Percentiles rank a stretch among this genome's conserved stretches.
Conservation (phyloP, 2,113 vertebrate species). For the Castor canadensis region DNA sequence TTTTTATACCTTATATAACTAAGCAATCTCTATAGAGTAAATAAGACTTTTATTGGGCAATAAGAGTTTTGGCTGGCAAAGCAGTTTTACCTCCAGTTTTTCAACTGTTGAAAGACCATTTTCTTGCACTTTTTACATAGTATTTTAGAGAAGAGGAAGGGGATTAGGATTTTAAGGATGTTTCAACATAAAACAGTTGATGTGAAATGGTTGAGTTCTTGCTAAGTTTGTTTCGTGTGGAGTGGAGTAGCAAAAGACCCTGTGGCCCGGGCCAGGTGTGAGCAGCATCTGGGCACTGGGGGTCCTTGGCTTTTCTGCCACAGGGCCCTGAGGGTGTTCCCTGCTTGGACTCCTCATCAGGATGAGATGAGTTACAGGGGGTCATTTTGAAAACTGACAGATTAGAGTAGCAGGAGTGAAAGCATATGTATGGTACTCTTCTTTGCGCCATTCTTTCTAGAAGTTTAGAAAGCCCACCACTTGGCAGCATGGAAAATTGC, state of each 20-base stretch:
- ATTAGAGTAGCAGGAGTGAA: not conserved
- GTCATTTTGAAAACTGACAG: not conserved
- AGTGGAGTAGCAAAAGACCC: not conserved
- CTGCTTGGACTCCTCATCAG: fast-evolving
- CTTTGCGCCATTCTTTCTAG: not conserved
- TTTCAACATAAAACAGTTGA: not conserved
- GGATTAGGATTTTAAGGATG: not conserved
- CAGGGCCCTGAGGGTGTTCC: not conserved
- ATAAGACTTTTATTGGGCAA: conserved; percentile 49
- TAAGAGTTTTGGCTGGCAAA: conserved; percentile 65
- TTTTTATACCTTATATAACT: not conserved
- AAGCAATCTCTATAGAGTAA: conserved; percentile 3
- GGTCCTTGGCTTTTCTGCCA: not conserved
- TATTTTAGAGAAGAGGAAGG: conserved; percentile 7
- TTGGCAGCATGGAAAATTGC: not conserved
- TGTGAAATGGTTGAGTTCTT: not conserved
- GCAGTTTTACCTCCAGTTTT: not conserved
- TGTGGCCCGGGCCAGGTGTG: fast-evolving
- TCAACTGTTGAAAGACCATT: conserved; percentile 42
- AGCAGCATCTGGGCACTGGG: not conserved
- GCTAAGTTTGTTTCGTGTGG: not conserved
- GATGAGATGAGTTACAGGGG: not conserved
- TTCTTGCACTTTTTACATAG: not conserved
- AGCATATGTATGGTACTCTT: fast-evolving
- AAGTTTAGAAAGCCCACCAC: not conserved